Evolutionary conservation across 1,140 invertebrate genomes (phyloP).

Genomic region (Drosophila equinoxialis): DNA sequence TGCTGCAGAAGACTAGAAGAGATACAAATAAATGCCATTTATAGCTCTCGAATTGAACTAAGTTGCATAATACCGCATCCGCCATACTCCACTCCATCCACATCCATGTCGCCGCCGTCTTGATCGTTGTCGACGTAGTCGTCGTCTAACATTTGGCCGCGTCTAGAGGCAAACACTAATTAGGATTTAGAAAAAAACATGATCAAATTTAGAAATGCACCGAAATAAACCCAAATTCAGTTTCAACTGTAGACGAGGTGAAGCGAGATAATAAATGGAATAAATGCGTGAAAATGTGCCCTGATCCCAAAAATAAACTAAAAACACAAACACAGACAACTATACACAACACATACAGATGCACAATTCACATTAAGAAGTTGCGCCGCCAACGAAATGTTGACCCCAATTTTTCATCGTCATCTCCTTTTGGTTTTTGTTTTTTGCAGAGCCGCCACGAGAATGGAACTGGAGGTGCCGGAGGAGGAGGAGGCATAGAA

Average conservation of each 20-base stretch:
- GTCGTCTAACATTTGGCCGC: conserved; percentile 60
- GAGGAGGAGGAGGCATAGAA: conserved; percentile 12
- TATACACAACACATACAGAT: background rate
- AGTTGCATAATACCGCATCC: conserved; percentile 66
- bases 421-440: conserved; percentile 43
- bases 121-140: conserved; percentile 48
- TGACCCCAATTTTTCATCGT: conserved; percentile 67
- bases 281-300: conserved; percentile 76
- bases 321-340: conserved; percentile 29
- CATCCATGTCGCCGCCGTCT: conserved; percentile 41
- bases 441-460: conserved; percentile 84
- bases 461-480: conserved; percentile 77
- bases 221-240: conserved; percentile 63
- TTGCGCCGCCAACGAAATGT: conserved; percentile 64
- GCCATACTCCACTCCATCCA: conserved; percentile 14
- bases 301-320: conserved; percentile 62
- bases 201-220: conserved; percentile 75
- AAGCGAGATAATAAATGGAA: conserved; percentile 73
- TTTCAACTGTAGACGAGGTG: conserved; percentile 36
- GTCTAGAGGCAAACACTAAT: conserved; percentile 66
- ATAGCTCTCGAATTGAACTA: conserved; percentile 76
- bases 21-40: conserved; percentile 67
- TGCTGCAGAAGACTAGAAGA: conserved; percentile 20
- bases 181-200: conserved; percentile 76
- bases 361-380: conserved; percentile 61